Evolutionary conservation across 2,113 vertebrate species (phyloP), one percentile per base, ranked within the genome.

Genomic region (Trichomycterus rosablanca): DNA sequence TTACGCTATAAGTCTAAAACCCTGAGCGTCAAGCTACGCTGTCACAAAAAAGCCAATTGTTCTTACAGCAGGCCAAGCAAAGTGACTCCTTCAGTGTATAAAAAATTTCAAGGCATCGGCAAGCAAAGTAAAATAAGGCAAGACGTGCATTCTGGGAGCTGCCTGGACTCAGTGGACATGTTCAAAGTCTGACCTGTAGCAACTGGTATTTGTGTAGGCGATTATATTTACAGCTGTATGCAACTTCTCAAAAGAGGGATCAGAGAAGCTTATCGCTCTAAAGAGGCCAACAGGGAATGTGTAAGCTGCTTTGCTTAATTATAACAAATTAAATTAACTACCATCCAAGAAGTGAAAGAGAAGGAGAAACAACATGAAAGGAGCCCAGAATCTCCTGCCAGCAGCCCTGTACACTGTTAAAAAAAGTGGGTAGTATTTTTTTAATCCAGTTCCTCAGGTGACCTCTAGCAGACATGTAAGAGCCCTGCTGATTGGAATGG

Each of bases 381-480:
- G 10, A 22, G 43, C 30, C 43, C 2, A 16, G 30, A 19, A 9
- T 28, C 7, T 28, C 24, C 28, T 5, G 7, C 3, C 11, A n/a
- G 19, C 52, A 19, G 1, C 10, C 28, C 32, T 44, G 3, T 6
- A 10, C 30, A 44, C 39, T 53, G 37, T 42, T 22, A 15, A 12
- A 19, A 12, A 19, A 20, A n/a, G 1, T n/a, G 18, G 35, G 5
- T 20, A 28, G 4, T 30, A 44, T 63, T 66, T 67, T 53, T 57
- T 11, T n/a, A n/a, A 63, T 42, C 14, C 30, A 44, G 19, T 48
- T 59, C 42, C 54, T 72, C 24, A 23, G 48, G 53, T 67, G 63
- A 67, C 24, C 28, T 67, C 59, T 39, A 63, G 64, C 35, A 34
- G 52, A 72, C 32, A 61, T 46, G 59, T 63, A 46, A 46, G 58